Evolutionary conservation across 2,888 invertebrate genomes (phyloP).

Genomic region (Perdita meconis): DNA sequence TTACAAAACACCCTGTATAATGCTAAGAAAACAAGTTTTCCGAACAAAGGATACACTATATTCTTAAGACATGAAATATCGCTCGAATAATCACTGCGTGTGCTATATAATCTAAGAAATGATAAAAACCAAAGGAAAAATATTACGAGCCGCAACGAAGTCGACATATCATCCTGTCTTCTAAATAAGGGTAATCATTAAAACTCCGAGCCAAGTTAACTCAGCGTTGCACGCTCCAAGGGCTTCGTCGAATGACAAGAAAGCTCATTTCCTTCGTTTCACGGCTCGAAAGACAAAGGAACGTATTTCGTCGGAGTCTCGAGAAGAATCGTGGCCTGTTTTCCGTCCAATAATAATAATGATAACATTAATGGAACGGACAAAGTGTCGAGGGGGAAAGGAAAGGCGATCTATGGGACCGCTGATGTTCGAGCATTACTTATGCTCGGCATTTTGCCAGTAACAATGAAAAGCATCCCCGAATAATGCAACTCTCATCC

Average conservation of each 20-base stretch:
- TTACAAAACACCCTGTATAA: too few species aligned
- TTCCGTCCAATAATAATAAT: constrained; percentile 28
- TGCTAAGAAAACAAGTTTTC: too few species aligned
- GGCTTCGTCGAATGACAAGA: not conserved
- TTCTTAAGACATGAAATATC: too few species aligned
- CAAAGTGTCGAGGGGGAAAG: constrained; percentile 63
- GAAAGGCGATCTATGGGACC: constrained; percentile 45
- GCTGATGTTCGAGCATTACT: constrained; percentile 69
- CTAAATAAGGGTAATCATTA: not conserved
- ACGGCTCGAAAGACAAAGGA: not conserved
- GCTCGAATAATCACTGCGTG: not conserved
- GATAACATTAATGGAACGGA: constrained; percentile 53
- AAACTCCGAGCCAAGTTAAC: not conserved
- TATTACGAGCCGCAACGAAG: not conserved
- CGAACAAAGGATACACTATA: too few species aligned
- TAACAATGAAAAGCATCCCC: constrained; percentile 74
- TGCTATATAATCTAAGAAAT: not conserved
- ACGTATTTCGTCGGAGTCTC: constrained; percentile 6
- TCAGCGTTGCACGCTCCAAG: too few species aligned
- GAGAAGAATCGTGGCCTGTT: not conserved
- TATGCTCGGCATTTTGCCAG: constrained; percentile 76
- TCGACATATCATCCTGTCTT: not conserved
- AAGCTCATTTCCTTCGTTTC: not conserved
- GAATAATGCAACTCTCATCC: constrained; percentile 71
- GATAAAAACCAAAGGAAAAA: not conserved